A percentile compares a stretch with the other conserved stretches of the same genome.
Evolutionary conservation across 2,888 invertebrate genomes (phyloP).

Genomic region (Alsophila aescularia): DNA sequence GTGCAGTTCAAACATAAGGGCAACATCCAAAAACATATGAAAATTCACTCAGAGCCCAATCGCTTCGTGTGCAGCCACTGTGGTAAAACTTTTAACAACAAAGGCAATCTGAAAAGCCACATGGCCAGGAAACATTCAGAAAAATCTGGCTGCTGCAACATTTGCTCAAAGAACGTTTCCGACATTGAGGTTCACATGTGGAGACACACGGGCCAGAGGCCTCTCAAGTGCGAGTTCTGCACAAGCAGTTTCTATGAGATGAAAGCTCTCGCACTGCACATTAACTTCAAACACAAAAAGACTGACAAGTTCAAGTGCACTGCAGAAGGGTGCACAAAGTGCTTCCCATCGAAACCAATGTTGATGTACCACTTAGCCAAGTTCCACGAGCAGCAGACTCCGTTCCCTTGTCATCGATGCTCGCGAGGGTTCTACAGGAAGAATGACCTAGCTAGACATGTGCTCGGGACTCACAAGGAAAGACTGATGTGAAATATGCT

Average conservation of each 20-base stretch:
- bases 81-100: conserved; percentile 68
- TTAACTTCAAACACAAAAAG: conserved; percentile 67
- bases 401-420: conserved; percentile 68
- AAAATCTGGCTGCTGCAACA: conserved; percentile 78
- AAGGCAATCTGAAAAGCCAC: conserved; percentile 81
- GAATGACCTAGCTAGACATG: conserved; percentile 73
- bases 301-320: conserved; percentile 65
- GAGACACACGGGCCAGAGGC: conserved; percentile 80
- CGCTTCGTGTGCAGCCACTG: conserved; percentile 70
- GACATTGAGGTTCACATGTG: conserved; percentile 83
- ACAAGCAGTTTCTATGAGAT: conserved; percentile 62
- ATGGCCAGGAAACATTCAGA: conserved; percentile 81
- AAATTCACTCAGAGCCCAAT: conserved; percentile 59
- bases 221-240: conserved; percentile 70
- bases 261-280: conserved; percentile 66
- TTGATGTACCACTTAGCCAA: conserved; percentile 68
- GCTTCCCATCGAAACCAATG: conserved; percentile 70
- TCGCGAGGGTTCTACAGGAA: conserved; percentile 72
- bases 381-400: conserved; percentile 61
- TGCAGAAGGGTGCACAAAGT: conserved; percentile 56
- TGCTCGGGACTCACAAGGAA: conserved; percentile 68
- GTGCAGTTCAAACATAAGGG: conserved; percentile 76
- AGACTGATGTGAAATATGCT: conserved; percentile 44
- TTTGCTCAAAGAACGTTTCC: conserved; percentile 79
- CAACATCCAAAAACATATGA: conserved; percentile 79